phyloP scores from a whole-genome alignment of 2,797 vertebrate species.

The Mormyrus proboscirostris region DNA sequence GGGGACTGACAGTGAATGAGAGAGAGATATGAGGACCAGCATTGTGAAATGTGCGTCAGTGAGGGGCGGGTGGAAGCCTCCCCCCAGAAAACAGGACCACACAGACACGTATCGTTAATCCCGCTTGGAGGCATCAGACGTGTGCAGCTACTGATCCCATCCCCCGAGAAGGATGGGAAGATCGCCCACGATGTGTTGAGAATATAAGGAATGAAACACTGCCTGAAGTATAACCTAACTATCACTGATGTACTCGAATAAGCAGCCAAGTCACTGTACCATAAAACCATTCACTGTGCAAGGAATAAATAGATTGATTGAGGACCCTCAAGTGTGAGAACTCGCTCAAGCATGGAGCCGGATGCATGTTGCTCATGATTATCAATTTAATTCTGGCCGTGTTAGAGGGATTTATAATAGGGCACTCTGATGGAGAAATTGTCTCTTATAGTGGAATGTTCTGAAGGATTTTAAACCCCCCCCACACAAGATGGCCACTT shows the following conservation, averaged over 20 bases:
- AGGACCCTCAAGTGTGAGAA: background rate
- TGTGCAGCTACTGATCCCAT: background rate
- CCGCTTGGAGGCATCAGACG: background rate
- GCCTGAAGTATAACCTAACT: background rate
- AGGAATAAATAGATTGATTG: background rate
- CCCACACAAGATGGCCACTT: background rate
- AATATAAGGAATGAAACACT: background rate
- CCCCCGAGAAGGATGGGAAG: background rate
- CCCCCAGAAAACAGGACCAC: background rate
- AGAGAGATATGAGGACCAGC: background rate
- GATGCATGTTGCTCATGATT: background rate
- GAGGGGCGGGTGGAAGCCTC: background rate
- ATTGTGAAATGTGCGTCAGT: slow-evolving; percentile 6
- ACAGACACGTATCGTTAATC: background rate
- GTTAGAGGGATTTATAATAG: background rate
- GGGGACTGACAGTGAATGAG: slow-evolving; percentile 7
- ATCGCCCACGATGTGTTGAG: background rate
- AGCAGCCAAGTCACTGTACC: background rate
- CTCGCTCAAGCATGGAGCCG: background rate
- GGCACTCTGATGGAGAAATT: background rate
- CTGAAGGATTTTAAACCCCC: background rate
- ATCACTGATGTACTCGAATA: background rate
- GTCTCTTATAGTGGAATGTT: background rate
- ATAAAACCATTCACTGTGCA: background rate
- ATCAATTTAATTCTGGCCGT: background rate